Evolutionary conservation across 2,113 vertebrate species (phyloP), one percentile per base, ranked within the genome.

Genomic region (Pseudopodoces humilis): DNA sequence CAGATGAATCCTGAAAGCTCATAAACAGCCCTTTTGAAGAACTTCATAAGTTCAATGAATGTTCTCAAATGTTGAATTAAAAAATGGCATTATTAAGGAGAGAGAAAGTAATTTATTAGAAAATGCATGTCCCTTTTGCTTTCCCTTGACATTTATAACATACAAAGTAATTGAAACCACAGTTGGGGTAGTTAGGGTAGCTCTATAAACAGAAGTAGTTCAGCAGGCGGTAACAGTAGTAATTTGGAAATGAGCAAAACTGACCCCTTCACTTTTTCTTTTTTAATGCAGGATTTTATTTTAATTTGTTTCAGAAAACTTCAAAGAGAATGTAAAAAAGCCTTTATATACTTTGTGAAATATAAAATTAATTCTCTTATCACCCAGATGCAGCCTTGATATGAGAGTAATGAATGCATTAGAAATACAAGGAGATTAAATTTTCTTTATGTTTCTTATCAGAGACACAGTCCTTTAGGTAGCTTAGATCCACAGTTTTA

Each of bases 291-390:
- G 15, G 31, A 28, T 76, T 94, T 84, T 68, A 74, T 86, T 64
- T 43, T 65, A 35, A 43, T 87, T 46, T 44, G 69, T 87, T 70
- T 82, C 33, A 87, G 63, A 70, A 89, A 69, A 2, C 53, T 65
- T 95, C 65, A 87, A 86, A 92, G 41, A n/a, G 15, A 85, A 43
- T 39, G 17, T 21, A 22, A 83, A 94, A 85, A 88, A 41, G 1
- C 7, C 27, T 37, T 23, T 50, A 13, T 30, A 81, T 81, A 55
- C 33, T 81, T 78, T 18, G 31, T 62, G 37, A 89, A 94, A 78
- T 76, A 43, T 17, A 77, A 79, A 83, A 88, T 69, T 85, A 88
- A 80, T 95, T 88, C 15, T 60, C 27, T 81, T 92, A 90, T 86
- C 83, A 46, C 4, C 14, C 33, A 87, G 80, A 84, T 91, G 31